A percentile compares a stretch with the other conserved stretches of the same genome.
phyloP scores from a whole-genome alignment of 2,888 invertebrate genomes.

The Therioaphis trifolii region DNA sequence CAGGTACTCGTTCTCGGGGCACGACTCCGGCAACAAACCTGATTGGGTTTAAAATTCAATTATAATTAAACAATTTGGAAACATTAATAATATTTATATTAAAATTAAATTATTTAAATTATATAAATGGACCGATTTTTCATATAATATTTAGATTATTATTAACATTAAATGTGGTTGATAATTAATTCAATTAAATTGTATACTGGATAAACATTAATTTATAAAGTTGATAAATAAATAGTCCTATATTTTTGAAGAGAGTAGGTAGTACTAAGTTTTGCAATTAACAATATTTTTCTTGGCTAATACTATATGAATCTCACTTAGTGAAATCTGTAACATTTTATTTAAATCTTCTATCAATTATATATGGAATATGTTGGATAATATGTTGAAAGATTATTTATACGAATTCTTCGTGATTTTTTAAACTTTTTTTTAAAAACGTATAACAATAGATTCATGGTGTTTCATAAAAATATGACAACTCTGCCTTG shows the following conservation, averaged over 20 bases:
- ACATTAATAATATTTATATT: neutral
- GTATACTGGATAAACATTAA: neutral
- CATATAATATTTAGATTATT: neutral
- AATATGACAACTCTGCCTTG: no score
- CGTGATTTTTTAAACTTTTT: no score
- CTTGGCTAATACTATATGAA: no score
- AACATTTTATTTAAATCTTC: no score
- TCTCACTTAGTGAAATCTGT: no score
- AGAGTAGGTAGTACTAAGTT: neutral
- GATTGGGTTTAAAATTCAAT: neutral
- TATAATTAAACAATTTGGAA: neutral
- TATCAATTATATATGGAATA: no score
- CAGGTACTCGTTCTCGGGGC: slow-evolving; percentile 85
- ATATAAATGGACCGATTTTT: neutral
- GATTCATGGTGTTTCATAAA: no score
- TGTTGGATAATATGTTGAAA: no score
- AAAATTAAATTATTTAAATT: neutral
- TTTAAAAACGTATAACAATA: no score
- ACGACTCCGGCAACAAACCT: slow-evolving; percentile 95
- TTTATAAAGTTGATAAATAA: no score
- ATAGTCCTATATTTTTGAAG: neutral
- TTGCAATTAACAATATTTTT: neutral
- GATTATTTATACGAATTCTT: no score
- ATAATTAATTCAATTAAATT: neutral
- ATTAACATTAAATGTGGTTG: neutral